A percentile compares a stretch with the other conserved stretches of the same genome.
Conservation (phyloP, 2,113 vertebrate genomes). For the Camelus bactrianus region DNA sequence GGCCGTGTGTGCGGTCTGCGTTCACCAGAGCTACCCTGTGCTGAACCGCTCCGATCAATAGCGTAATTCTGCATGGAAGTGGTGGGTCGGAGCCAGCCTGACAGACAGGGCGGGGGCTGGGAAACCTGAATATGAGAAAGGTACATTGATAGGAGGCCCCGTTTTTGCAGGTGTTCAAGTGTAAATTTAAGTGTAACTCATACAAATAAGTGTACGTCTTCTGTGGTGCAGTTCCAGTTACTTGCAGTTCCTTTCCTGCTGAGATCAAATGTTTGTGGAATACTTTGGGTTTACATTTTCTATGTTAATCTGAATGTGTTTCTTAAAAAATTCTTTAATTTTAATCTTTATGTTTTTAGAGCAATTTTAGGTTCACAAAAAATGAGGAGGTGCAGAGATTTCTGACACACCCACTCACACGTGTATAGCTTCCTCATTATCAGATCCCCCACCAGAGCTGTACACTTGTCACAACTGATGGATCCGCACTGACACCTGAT, state of each 20-base stretch:
- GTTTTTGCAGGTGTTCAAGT: neutral
- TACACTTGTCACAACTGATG: rapidly evolving
- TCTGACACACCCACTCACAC: no score
- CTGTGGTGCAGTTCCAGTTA: neutral
- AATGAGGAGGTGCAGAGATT: neutral
- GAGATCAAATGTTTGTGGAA: neutral
- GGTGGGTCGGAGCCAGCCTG: constrained; percentile 94
- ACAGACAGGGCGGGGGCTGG: constrained; percentile 94
- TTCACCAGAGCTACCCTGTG: constrained; percentile 88
- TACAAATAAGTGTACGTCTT: no score
- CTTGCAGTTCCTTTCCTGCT: neutral
- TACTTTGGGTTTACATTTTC: neutral
- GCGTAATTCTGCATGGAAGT: constrained; percentile 96
- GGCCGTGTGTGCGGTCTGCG: constrained; percentile 84
- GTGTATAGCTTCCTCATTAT: rapidly evolving
- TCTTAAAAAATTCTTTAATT: neutral
- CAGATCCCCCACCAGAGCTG: neutral
- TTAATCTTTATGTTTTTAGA: neutral
- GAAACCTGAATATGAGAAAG: constrained; percentile 91
- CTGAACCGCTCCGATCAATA: constrained; percentile 95
- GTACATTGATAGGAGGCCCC: constrained; percentile 91
- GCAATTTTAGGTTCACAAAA: neutral
- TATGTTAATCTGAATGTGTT: neutral
- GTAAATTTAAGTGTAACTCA: neutral
- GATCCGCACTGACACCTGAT: neutral